Evolutionary conservation across 1,140 invertebrate species (phyloP), one percentile per base, ranked within the genome.

Genomic region (Agrypnia vestita): DNA sequence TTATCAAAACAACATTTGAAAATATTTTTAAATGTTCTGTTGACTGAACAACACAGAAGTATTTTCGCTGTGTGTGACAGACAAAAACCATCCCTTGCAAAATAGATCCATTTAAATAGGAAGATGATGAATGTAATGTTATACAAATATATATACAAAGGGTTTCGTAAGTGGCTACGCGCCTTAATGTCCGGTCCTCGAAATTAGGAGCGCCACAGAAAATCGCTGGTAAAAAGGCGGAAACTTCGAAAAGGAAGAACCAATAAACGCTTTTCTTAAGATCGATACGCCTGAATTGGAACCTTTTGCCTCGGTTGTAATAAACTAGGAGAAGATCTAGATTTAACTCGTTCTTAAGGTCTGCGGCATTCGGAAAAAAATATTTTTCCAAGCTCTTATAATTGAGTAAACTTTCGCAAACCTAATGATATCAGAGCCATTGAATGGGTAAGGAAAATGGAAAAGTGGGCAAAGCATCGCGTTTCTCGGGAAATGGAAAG

Each of bases 71-170:
- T 15, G 1, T 25, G 74, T 61, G 56, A 76, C 74, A 76, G 55
- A 76, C 59, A 49, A 76, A 76, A 64, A 55, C 15, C 11, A 0
- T 35, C 44, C 56, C 13, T 35, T 35, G 13, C 44, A 76, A 74
- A 76, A 76, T 46, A 51, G 35, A 61, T 47, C 74, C 74, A 61
- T 76, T 76, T 76, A 76, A 76, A 76, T 56, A 55, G 35, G n/a
- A 61, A 76, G 74, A 76, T 76, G 74, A 76, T 62, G 74, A 76
- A 76, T 76, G 74, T 76, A 47, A 76, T 62, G 74, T 62, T 76
- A 49, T 76, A 64, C 44, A 76, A 76, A 76, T 64, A 76, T 43
- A 73, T 25, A 76, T 35, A 76, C 55, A 76, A 76, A 76, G 59
- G 59, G 53, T 56, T 59, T 49, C 15, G 25, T 76, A 76, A 76